A percentile compares a stretch with the other conserved stretches of the same genome.
Evolutionary conservation across 2,888 invertebrate species (phyloP).

Genomic region (Cephus sareptanus): DNA sequence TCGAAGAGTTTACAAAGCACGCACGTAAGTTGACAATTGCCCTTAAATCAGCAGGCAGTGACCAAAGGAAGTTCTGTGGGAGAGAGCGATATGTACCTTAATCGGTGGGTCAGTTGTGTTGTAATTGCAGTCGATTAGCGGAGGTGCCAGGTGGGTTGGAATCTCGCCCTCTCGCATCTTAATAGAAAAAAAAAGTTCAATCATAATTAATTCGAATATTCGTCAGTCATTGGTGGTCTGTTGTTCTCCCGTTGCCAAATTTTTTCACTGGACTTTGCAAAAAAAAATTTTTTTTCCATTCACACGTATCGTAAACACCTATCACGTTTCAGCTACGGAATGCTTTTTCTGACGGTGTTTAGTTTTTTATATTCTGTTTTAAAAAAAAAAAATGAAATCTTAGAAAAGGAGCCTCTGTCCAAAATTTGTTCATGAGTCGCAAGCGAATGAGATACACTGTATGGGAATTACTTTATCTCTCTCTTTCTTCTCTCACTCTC

Average conservation of each 20-base stretch:
- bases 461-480: neutral
- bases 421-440: conserved; percentile 17
- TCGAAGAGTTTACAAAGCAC: conserved; percentile 99
- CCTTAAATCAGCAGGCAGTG: conserved; percentile 63
- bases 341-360: too few relatives aligned
- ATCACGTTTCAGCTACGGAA: too few relatives aligned
- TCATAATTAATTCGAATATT: neutral
- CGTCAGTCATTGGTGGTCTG: conserved; percentile 12
- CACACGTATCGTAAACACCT: too few relatives aligned
- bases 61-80: conserved; percentile 46
- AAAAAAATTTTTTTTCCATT: conserved; percentile 1
- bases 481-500: neutral
- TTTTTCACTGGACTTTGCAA: conserved; percentile 11
- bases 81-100: conserved; percentile 29
- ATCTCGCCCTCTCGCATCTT: conserved; percentile 36
- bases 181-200: too few relatives aligned
- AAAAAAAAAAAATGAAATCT: neutral
- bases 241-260: conserved; percentile 13
- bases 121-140: conserved; percentile 17
- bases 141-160: conserved; percentile 45
- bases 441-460: conserved; percentile 9
- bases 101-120: conserved; percentile 14
- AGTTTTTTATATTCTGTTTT: too few relatives aligned
- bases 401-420: conserved; percentile 9
- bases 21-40: conserved; percentile 90